Percentiles rank a stretch among this genome's conserved stretches.
phyloP scores from a whole-genome alignment of 2,797 vertebrate genomes.

The Lepilemur ruficaudatus region DNA sequence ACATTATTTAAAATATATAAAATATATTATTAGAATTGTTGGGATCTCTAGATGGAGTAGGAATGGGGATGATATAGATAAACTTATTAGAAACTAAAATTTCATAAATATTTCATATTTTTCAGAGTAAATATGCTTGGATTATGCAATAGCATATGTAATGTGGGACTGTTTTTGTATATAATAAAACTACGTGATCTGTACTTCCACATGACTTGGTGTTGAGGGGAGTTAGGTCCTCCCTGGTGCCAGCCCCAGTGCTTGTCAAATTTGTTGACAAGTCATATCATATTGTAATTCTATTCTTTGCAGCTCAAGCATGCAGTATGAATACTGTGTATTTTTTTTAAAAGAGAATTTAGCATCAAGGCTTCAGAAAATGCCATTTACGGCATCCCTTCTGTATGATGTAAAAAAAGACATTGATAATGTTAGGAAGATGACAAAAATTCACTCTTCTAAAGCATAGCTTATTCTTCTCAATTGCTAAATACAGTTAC shows the following conservation, averaged over 20 bases:
- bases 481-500: constrained; percentile 43
- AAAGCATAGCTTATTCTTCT: constrained; percentile 65
- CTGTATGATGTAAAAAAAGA: constrained; percentile 67
- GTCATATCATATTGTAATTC: constrained; percentile 68
- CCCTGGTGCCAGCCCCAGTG: constrained; percentile 64
- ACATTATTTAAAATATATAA: constrained; percentile 58
- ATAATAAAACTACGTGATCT: constrained; percentile 62
- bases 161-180: constrained; percentile 74
- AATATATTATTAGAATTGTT: constrained; percentile 59
- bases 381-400: constrained; percentile 80
- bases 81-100: constrained; percentile 78
- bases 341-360: constrained; percentile 74
- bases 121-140: constrained; percentile 74
- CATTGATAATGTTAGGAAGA: constrained; percentile 50
- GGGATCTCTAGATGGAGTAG: constrained; percentile 2
- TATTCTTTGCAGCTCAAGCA: constrained; percentile 79
- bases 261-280: constrained; percentile 66
- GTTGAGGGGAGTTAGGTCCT: constrained; percentile 50
- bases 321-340: constrained; percentile 85
- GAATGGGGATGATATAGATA: constrained; percentile 52
- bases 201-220: constrained; percentile 70
- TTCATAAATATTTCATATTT: constrained; percentile 73
- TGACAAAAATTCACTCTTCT: constrained; percentile 55
- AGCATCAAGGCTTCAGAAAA: constrained; percentile 75
- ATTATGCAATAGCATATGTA: constrained; percentile 73